These are phyloP conservation scores for Leucophora obtusa DNA, from an alignment of 2,888 invertebrate species.

Conservation along the genomic window DNA sequence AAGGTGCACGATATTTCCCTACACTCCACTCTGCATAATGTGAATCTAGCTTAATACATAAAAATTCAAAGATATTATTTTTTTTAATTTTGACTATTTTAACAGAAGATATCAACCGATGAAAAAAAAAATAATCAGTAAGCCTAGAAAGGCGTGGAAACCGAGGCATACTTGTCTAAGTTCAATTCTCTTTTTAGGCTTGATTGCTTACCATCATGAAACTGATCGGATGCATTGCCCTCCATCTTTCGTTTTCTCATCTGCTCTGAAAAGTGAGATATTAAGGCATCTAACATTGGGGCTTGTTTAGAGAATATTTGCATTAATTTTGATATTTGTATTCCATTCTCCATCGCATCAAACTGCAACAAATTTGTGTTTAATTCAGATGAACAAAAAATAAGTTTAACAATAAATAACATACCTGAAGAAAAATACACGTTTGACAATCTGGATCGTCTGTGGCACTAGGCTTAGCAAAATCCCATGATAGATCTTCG, in stretches of 20 bases:
- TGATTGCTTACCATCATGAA: constrained; percentile 76
- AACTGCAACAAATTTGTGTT: constrained; percentile 71
- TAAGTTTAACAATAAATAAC: constrained; percentile 25
- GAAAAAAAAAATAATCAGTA: too few species aligned
- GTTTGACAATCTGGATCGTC: constrained; percentile 92
- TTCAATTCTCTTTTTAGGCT: too few species aligned
- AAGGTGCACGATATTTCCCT: too few species aligned
- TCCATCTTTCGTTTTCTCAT: constrained; percentile 82
- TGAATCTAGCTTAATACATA: too few species aligned
- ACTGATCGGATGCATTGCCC: constrained; percentile 75
- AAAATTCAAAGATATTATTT: too few species aligned
- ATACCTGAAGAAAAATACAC: constrained; percentile 91
- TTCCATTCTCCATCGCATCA: constrained; percentile 78
- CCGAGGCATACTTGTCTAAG: too few species aligned
- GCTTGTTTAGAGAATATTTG: constrained; percentile 84
- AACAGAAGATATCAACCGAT: too few species aligned
- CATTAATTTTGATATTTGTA: constrained; percentile 78
- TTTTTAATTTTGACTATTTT: too few species aligned
- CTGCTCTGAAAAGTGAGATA: constrained; percentile 89
- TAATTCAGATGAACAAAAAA: too few species aligned
- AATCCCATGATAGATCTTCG: constrained; percentile 95
- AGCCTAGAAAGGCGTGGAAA: too few species aligned
- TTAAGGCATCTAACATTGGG: constrained; percentile 91
- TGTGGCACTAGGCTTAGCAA: constrained; percentile 89
- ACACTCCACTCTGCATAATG: too few species aligned